These are phyloP conservation scores for Dipodomys spectabilis DNA, from an alignment of 2,113 vertebrate species.

Conservation along the genomic window DNA sequence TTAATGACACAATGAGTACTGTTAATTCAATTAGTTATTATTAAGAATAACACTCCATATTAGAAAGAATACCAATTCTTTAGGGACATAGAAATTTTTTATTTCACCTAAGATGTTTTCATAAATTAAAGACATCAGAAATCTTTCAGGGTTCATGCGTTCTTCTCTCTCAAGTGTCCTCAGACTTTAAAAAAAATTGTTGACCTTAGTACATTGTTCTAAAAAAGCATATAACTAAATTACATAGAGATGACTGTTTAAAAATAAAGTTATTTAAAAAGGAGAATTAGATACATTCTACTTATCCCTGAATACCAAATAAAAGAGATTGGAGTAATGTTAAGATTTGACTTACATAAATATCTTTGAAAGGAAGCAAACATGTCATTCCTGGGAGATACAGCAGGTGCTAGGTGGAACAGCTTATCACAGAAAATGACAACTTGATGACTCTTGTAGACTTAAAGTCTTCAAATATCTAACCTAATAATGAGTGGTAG, in stretches of 20 bases:
- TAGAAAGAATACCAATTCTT: slow-evolving; percentile 55
- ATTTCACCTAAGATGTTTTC: slow-evolving; percentile 45
- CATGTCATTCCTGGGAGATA: neutral
- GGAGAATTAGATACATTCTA: slow-evolving; percentile 37
- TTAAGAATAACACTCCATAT: slow-evolving; percentile 59
- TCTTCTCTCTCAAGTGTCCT: slow-evolving; percentile 30
- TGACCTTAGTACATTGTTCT: neutral
- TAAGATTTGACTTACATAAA: slow-evolving; percentile 39
- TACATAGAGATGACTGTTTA: neutral
- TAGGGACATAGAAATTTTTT: neutral
- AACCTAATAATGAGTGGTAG: neutral
- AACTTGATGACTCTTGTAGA: neutral
- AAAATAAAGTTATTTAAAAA: slow-evolving; percentile 47
- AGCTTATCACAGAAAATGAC: slow-evolving; percentile 1
- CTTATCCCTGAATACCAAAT: slow-evolving; percentile 34
- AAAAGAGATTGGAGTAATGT: slow-evolving; percentile 15
- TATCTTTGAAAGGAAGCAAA: slow-evolving; percentile 47
- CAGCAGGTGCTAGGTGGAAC: neutral
- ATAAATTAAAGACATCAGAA: slow-evolving; percentile 40
- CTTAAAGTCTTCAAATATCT: slow-evolving; percentile 22
- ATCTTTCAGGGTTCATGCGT: slow-evolving; percentile 38
- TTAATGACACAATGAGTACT: slow-evolving; percentile 66
- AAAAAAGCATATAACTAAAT: slow-evolving; percentile 32
- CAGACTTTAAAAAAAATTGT: slow-evolving; percentile 10
- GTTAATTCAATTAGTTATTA: slow-evolving; percentile 78